Conservation (phyloP, 2,888 invertebrate genomes). For the Tenthredo notha region DNA sequence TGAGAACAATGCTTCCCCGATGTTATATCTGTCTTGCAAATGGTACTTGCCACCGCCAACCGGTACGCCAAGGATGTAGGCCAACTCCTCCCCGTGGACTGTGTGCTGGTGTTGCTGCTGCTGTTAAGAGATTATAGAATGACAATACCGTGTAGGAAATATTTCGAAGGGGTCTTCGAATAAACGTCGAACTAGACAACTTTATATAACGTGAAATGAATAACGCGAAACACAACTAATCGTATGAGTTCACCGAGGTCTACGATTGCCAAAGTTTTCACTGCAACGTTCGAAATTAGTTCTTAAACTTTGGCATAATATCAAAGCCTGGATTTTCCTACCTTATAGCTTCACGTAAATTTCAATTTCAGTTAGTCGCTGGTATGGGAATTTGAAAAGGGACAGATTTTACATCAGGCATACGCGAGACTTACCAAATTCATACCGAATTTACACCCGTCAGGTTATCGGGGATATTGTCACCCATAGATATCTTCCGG, state of each 20-base stretch:
- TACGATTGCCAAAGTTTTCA: conserved; percentile 13
- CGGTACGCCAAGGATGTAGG: conserved; percentile 93
- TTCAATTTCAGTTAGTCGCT: not conserved
- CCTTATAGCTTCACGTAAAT: not conserved
- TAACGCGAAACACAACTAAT: not conserved
- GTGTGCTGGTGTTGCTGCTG: conserved; percentile 75
- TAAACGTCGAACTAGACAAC: not conserved
- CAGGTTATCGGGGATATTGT: not conserved
- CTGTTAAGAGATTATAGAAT: conserved; percentile 65
- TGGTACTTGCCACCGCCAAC: conserved; percentile 85
- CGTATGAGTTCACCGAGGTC: not conserved
- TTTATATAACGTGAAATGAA: not conserved
- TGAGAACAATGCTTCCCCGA: conserved; percentile 89
- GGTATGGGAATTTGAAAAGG: not conserved
- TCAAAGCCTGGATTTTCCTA: not conserved
- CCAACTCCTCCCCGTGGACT: conserved; percentile 92
- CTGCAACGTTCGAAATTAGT: conserved; percentile 36
- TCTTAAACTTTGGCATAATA: conserved; percentile 15
- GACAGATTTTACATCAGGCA: not conserved
- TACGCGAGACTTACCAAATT: not conserved
- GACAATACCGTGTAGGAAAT: not conserved
- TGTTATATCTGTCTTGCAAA: conserved; percentile 87
- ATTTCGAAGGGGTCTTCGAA: not conserved
- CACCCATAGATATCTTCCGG: not conserved
- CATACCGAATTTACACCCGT: not conserved